Conservation (phyloP, 2,797 vertebrate genomes). For the Tokudaia tokunoshimensis region DNA sequence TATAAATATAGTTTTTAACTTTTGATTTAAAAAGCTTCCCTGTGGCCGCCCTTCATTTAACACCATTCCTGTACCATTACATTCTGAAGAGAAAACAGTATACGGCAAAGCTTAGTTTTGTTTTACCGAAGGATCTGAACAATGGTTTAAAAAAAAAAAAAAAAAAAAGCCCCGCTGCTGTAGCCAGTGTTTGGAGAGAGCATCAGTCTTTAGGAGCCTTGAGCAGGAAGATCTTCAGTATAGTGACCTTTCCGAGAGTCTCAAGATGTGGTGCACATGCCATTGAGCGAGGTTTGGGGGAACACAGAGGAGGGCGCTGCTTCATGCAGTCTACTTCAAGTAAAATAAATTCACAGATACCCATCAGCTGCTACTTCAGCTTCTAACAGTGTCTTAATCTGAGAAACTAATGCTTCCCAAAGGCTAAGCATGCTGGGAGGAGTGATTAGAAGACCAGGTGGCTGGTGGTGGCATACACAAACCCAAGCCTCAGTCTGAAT, state of each 20-base stretch:
- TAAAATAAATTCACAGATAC: slow-evolving; percentile 88
- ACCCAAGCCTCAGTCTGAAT: slow-evolving; percentile 73
- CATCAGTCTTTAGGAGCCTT: slow-evolving; percentile 67
- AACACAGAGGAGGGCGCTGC: slow-evolving; percentile 80
- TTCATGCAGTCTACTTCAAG: slow-evolving; percentile 88
- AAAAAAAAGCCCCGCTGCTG: slow-evolving; percentile 62
- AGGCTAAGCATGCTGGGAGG: slow-evolving; percentile 71
- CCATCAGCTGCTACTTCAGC: slow-evolving; percentile 80
- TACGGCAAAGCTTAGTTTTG: slow-evolving; percentile 82
- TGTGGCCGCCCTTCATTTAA: slow-evolving; percentile 73
- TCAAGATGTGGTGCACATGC: slow-evolving; percentile 85
- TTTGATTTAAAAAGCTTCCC: slow-evolving; percentile 85
- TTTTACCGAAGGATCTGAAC: slow-evolving; percentile 80
- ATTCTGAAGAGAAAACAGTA: slow-evolving; percentile 82
- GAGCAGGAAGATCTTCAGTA: slow-evolving; percentile 77
- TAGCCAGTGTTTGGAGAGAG: slow-evolving; percentile 83
- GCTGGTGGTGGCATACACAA: slow-evolving; percentile 77
- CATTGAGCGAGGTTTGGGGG: slow-evolving; percentile 81
- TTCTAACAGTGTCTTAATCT: slow-evolving; percentile 88
- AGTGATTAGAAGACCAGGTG: slow-evolving; percentile 79
- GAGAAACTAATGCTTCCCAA: slow-evolving; percentile 84
- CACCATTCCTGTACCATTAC: slow-evolving; percentile 87
- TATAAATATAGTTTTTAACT: slow-evolving; percentile 90
- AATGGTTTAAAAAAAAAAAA: not conserved
- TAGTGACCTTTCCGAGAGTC: slow-evolving; percentile 80